Conservation (phyloP, 2,797 vertebrate genomes). For the Gymnothorax reevesii region DNA sequence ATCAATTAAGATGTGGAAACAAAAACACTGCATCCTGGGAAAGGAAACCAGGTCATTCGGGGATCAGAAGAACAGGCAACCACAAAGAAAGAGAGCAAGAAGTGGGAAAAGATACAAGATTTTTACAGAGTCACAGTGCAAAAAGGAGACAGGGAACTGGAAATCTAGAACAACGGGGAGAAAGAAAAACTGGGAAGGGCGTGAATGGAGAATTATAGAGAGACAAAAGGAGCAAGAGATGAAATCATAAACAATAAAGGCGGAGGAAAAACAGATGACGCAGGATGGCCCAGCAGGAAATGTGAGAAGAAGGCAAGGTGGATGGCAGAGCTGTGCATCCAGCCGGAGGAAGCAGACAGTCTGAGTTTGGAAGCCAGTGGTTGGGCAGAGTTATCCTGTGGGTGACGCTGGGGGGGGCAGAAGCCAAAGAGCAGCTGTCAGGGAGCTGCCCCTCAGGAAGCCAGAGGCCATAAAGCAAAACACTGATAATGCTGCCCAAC, state of each 20-base stretch:
- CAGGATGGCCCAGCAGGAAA: constrained; percentile 4
- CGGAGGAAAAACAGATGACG: constrained; percentile 12
- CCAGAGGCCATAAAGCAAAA: constrained; percentile 66
- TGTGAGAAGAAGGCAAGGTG: not conserved
- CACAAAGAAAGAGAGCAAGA: not conserved
- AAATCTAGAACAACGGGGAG: not conserved
- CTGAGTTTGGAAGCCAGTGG: not conserved
- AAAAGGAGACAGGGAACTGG: not conserved
- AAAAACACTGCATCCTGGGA: not conserved
- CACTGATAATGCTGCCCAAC: constrained; percentile 71
- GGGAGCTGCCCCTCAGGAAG: constrained; percentile 67
- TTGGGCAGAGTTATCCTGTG: not conserved
- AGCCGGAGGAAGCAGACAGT: constrained; percentile 10
- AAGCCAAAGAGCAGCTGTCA: constrained; percentile 74
- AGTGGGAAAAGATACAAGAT: not conserved
- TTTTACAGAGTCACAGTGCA: not conserved
- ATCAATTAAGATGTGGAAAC: not conserved
- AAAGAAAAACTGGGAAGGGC: not conserved
- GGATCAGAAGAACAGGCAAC: not conserved
- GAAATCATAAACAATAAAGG: constrained; percentile 40
- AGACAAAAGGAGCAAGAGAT: constrained; percentile 49
- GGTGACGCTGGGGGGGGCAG: constrained; percentile 52
- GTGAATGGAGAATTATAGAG: constrained; percentile 10
- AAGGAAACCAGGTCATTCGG: not conserved
- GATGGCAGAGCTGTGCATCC: not conserved